Evolutionary conservation across 2,888 invertebrate species (phyloP).

Genomic region (Himalopsyche anomala): DNA sequence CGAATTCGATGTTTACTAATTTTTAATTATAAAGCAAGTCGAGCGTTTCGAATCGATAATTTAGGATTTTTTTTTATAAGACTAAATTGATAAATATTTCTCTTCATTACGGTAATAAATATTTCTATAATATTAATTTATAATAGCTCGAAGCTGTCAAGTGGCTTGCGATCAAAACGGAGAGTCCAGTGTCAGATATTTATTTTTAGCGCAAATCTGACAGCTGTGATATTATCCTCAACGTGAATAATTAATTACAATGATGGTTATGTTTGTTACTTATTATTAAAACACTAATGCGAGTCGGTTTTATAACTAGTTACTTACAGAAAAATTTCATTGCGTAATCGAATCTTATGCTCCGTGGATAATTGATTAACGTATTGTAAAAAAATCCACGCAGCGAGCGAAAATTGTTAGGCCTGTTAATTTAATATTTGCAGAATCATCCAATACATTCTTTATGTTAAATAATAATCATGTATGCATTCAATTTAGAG

Average conservation of each 20-base stretch:
- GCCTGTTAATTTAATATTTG: background rate
- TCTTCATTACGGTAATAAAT: constrained; percentile 35
- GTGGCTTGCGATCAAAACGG: background rate
- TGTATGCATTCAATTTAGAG: no score
- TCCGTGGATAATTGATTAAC: constrained; percentile 28
- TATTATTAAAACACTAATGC: constrained; percentile 10
- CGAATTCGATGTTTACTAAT: background rate
- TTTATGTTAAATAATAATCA: no score
- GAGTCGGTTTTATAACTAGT: background rate
- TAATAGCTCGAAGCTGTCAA: background rate
- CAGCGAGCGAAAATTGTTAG: background rate
- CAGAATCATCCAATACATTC: constrained; percentile 17
- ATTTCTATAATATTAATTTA: constrained; percentile 28
- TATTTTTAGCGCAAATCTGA: constrained; percentile 38
- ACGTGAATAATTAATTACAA: constrained; percentile 23
- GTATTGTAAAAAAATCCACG: background rate
- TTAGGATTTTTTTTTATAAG: constrained; percentile 1
- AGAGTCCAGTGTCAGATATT: background rate
- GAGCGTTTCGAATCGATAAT: background rate
- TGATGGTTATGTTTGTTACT: background rate
- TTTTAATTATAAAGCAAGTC: constrained; percentile 9
- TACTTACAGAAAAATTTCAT: background rate
- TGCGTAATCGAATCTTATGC: constrained; percentile 11
- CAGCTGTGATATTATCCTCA: constrained; percentile 16
- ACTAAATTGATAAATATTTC: constrained; percentile 32